A percentile compares a stretch with the other conserved stretches of the same genome.
phyloP scores from a whole-genome alignment of 30 jellyfish, hydroid and myxozoan species.

The Aurelia aurita region DNA sequence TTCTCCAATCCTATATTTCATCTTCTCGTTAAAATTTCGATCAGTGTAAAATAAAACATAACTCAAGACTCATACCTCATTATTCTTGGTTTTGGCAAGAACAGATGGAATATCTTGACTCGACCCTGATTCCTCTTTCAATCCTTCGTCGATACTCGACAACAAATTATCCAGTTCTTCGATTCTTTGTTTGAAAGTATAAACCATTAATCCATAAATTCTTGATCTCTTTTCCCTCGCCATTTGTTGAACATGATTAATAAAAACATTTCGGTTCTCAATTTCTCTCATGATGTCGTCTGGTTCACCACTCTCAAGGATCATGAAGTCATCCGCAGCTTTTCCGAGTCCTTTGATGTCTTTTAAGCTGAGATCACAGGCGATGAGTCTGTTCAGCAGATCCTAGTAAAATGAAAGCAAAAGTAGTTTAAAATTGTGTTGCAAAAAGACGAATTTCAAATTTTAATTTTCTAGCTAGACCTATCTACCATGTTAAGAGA shows the following conservation, averaged over 20 bases:
- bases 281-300: slow-evolving; percentile 53
- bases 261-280: slow-evolving; percentile 24
- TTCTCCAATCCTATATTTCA: too few species aligned
- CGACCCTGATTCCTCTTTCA: slow-evolving; percentile 6
- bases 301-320: slow-evolving; percentile 62
- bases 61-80: slow-evolving; percentile 29
- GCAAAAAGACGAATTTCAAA: too few species aligned
- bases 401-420: too few species aligned
- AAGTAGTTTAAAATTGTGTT: too few species aligned
- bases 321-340: slow-evolving; percentile 55
- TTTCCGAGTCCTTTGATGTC: slow-evolving; percentile 56
- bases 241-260: slow-evolving; percentile 53
- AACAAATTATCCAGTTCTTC: slow-evolving; percentile 57
- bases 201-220: slow-evolving; percentile 65
- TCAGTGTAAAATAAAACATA: too few species aligned
- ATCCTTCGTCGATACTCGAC: slow-evolving; percentile 41
- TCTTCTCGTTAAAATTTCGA: too few species aligned
- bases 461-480: too few species aligned
- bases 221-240: slow-evolving; percentile 57
- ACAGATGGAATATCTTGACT: slow-evolving; percentile 12
- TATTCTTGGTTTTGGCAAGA: slow-evolving; percentile 9
- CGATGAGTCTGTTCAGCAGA: slow-evolving; percentile 39
- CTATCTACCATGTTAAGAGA: too few species aligned
- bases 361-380: slow-evolving; percentile 60
- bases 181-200: slow-evolving; percentile 43